phyloP scores from a whole-genome alignment of 2,797 vertebrate species.

The Eutrigla gurnardus region DNA sequence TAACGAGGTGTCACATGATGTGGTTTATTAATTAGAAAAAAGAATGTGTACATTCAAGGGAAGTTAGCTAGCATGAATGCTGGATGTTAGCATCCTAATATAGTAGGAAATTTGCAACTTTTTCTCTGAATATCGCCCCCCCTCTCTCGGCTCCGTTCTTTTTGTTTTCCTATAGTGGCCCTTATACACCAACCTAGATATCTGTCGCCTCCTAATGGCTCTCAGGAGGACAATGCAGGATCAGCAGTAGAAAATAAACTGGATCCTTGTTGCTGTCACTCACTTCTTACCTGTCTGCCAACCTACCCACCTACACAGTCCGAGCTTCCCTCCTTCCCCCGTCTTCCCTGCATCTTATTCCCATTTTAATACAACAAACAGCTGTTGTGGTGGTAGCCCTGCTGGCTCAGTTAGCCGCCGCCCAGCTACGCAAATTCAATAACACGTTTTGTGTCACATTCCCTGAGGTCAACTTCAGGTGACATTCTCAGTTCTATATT shows the following conservation, averaged over 20 bases:
- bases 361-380: slow-evolving; percentile 6
- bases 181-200: no score
- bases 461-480: not conserved
- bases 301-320: not conserved
- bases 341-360: not conserved
- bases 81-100: no score
- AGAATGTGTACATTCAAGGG: no score
- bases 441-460: not conserved
- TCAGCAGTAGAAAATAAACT: slow-evolving; percentile 17
- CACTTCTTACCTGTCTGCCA: slow-evolving; percentile 16
- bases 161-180: no score
- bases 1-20: no score
- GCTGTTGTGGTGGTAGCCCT: not conserved
- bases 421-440: not conserved
- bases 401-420: no score
- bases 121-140: no score
- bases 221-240: not conserved
- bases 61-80: no score
- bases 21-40: no score
- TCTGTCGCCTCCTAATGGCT: no score
- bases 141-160: no score
- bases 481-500: slow-evolving; percentile 4
- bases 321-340: not conserved
- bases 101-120: no score
- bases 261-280: slow-evolving; percentile 10